These are phyloP conservation scores for Acrocera orbiculus DNA, from an alignment of 2,888 invertebrate genomes.

Conservation along the genomic window DNA sequence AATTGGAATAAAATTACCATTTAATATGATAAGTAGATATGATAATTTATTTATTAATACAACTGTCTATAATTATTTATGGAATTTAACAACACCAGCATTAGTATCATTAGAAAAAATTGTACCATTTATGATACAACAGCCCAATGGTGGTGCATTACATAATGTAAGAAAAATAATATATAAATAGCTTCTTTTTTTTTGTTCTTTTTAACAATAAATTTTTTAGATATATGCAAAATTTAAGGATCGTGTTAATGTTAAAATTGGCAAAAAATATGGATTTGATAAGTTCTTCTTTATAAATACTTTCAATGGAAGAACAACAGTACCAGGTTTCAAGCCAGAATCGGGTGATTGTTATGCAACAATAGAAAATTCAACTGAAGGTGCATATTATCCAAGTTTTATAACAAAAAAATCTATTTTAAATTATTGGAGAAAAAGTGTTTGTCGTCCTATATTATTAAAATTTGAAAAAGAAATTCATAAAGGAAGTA, in stretches of 20 bases:
- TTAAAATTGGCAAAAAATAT: conserved; percentile 40
- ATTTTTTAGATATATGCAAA: conserved; percentile 40
- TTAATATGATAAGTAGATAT: conserved; percentile 35
- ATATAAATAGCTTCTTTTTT: background rate
- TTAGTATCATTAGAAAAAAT: conserved; percentile 36
- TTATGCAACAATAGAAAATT: conserved; percentile 39
- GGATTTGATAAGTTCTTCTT: conserved; percentile 42
- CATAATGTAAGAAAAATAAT: conserved; percentile 35
- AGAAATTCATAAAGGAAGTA: conserved; percentile 27
- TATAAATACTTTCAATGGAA: conserved; percentile 40
- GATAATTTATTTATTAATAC: conserved; percentile 36
- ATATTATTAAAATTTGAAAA: conserved; percentile 15
- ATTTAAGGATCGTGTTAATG: conserved; percentile 42
- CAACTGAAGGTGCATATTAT: conserved; percentile 47
- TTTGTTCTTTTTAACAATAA: conserved; percentile 1
- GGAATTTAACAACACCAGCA: conserved; percentile 47
- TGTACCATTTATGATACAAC: conserved; percentile 42
- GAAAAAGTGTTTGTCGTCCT: conserved; percentile 35
- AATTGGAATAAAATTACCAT: conserved; percentile 31
- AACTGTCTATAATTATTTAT: conserved; percentile 43
- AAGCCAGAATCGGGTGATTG: conserved; percentile 30
- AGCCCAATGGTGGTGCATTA: conserved; percentile 45
- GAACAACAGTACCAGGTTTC: conserved; percentile 38
- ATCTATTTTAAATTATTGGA: conserved; percentile 42
- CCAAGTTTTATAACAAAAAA: conserved; percentile 40